Percentiles rank a stretch among this genome's conserved stretches.
These are phyloP conservation scores for Axinella damicornis DNA, from an alignment of 37 sponge, comb jelly and placozoan genomes.

Conservation along the genomic window DNA sequence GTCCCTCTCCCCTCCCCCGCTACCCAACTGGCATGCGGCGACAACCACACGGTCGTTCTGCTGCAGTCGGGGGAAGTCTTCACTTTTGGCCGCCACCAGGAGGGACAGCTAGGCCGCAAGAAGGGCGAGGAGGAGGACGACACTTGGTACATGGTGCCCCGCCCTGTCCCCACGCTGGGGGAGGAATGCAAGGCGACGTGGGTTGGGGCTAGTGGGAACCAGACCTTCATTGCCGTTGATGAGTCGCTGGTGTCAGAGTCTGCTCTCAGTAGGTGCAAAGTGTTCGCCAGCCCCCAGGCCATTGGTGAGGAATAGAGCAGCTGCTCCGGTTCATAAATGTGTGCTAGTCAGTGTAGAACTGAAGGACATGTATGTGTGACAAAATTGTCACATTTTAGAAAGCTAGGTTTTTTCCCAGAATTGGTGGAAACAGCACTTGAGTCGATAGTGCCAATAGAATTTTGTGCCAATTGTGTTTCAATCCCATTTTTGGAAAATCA, in stretches of 20 bases:
- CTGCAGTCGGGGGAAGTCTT: slow-evolving; percentile 73
- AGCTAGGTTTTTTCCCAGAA: no score
- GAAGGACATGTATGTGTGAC: background rate
- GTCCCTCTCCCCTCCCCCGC: slow-evolving; percentile 81
- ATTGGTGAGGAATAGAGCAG: slow-evolving; percentile 47
- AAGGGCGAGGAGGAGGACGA: slow-evolving; percentile 53
- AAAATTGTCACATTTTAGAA: background rate
- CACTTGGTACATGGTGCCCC: slow-evolving; percentile 72
- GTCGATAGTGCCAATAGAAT: no score
- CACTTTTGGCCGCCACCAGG: slow-evolving; percentile 87
- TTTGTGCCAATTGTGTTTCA: no score
- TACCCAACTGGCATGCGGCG: slow-evolving; percentile 86
- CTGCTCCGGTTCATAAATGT: background rate
- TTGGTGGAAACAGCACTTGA: no score
- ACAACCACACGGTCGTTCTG: slow-evolving; percentile 92
- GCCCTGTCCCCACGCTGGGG: slow-evolving; percentile 26
- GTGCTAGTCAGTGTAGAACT: background rate
- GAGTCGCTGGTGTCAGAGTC: slow-evolving; percentile 75
- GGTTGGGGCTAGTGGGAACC: slow-evolving; percentile 75
- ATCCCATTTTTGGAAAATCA: no score
- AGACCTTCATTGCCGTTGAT: slow-evolving; percentile 75
- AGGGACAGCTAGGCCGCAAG: slow-evolving; percentile 81
- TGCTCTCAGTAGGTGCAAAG: slow-evolving; percentile 35
- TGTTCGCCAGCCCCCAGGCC: slow-evolving; percentile 57
- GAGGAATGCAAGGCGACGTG: slow-evolving; percentile 65